Base-by-base conservation (phyloP, 2,113 vertebrate species). In the Pheucticus melanocephalus region DNA sequence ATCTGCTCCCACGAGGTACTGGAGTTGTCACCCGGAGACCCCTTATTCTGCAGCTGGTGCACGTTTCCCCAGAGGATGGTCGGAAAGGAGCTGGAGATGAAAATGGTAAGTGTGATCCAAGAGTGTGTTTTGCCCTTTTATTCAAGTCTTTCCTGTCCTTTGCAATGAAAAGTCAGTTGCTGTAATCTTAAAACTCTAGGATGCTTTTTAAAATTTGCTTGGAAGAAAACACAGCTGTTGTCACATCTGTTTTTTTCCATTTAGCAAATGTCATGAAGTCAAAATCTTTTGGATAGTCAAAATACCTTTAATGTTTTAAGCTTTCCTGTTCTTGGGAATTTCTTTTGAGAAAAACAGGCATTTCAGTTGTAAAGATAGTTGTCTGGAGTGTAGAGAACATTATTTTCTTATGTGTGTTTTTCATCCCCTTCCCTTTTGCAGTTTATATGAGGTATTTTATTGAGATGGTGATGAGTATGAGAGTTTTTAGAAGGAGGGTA, bases 1-100 rank as follows among this genome's bases (percentile, higher is more conserved):
- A 99, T 97, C 98, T 99, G 86, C 98, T 99, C 75, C 99, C 99
- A 33, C 98, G 99, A 84, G 99, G 99, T 25, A 99, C 99, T n/a
- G 99, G 99, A 70, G 98, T 99, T 86, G 99, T 99, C 95, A 99
- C 99, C 28, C 98, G 99, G 47, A 98, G 99, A 71, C 99, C 99
- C 39, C 99, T 99, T 25, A 99, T 99, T 95, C 98, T 99, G 45
- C 99, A 99, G 97, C 98, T 99, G 63, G 99, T 99, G 25, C 98
- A 99, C 10, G 98, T 99, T 25, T 98, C 99, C 66, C 94, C 98
- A 16, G 99, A 99, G 79, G 99, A 99, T 84, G 97, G 98, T 78
- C 97, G 98, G 92, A 99, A 99, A 98, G 98, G 98, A 92, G 72
- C 98, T 53, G 98, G 94, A 87, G 99, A 99, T 86, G 99, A 99